These are phyloP conservation scores for Halichoerus grypus DNA, from an alignment of 2,113 vertebrate species.

Conservation along the genomic window DNA sequence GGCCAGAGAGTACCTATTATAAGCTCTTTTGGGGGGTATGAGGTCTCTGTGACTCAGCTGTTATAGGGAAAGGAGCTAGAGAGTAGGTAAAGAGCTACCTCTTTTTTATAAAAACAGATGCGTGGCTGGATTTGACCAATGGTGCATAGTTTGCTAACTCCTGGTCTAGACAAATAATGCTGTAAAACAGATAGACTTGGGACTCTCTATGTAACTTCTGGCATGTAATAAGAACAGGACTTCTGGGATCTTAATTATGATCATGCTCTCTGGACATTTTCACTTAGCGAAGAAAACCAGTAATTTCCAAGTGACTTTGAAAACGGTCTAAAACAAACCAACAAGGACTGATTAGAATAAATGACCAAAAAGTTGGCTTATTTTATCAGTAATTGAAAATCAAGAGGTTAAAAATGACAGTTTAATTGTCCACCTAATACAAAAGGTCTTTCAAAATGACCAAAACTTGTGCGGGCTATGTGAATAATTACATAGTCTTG, in stretches of 20 bases:
- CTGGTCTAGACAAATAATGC: not conserved
- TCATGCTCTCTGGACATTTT: not conserved
- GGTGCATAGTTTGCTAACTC: not conserved
- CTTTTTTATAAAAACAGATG: not conserved
- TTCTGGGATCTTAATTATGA: not conserved
- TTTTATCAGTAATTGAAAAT: constrained; percentile 33
- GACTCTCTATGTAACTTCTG: not conserved
- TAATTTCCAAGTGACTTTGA: constrained; percentile 21
- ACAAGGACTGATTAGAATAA: not conserved
- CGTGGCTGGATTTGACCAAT: not conserved
- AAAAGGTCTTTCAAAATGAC: constrained; percentile 39
- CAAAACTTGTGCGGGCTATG: not conserved
- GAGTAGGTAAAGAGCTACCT: not conserved
- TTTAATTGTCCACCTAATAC: not conserved
- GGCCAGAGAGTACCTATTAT: not conserved
- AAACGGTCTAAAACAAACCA: constrained; percentile 13
- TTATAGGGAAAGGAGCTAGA: not conserved
- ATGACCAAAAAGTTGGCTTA: not conserved
- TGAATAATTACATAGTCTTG: not conserved
- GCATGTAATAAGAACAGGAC: not conserved
- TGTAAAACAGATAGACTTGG: not conserved
- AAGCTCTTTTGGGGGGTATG: not conserved
- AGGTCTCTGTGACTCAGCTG: not conserved
- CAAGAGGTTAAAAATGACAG: not conserved
- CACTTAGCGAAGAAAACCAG: not conserved